Evolutionary conservation across 2,113 vertebrate genomes (phyloP).

Genomic region (Oryzias celebensis): DNA sequence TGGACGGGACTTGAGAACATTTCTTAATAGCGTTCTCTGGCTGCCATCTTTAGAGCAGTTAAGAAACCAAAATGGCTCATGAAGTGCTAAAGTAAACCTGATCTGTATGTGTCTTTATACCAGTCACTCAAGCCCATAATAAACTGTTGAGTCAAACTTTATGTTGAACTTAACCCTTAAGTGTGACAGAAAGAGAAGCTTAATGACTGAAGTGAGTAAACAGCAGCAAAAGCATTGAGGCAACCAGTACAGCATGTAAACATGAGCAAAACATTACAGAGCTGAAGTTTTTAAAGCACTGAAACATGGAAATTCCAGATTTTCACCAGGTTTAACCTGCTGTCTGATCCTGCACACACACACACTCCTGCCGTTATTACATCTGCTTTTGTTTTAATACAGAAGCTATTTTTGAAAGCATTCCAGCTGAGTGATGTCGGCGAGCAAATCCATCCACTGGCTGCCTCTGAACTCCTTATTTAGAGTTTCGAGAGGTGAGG

Average conservation of each 20-base stretch:
- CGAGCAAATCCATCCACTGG: slow-evolving; percentile 64
- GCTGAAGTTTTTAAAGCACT: background rate
- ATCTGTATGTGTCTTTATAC: slow-evolving; percentile 2
- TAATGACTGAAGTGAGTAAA: slow-evolving; percentile 33
- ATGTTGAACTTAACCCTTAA: slow-evolving; percentile 35
- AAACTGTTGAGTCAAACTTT: slow-evolving; percentile 26
- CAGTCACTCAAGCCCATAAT: slow-evolving; percentile 27
- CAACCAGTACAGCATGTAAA: background rate
- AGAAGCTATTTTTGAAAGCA: slow-evolving; percentile 82
- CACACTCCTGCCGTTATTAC: slow-evolving; percentile 45
- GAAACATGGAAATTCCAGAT: background rate
- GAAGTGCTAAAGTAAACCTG: slow-evolving; percentile 7
- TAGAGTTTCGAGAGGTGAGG: slow-evolving; percentile 71
- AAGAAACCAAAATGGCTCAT: slow-evolving; percentile 12
- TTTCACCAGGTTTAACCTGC: background rate
- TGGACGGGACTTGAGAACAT: slow-evolving; percentile 15
- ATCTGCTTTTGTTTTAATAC: slow-evolving; percentile 74
- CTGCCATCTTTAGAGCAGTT: slow-evolving; percentile 18
- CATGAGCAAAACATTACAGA: background rate
- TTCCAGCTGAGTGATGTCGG: slow-evolving; percentile 78
- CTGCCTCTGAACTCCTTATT: slow-evolving; percentile 78
- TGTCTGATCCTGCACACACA: slow-evolving; percentile 2
- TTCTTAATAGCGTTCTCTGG: slow-evolving; percentile 1
- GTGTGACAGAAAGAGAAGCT: slow-evolving; percentile 2
- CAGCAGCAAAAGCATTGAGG: slow-evolving; percentile 45